Base-by-base conservation (phyloP, 2,113 vertebrate species). In the Caranx melampygus region DNA sequence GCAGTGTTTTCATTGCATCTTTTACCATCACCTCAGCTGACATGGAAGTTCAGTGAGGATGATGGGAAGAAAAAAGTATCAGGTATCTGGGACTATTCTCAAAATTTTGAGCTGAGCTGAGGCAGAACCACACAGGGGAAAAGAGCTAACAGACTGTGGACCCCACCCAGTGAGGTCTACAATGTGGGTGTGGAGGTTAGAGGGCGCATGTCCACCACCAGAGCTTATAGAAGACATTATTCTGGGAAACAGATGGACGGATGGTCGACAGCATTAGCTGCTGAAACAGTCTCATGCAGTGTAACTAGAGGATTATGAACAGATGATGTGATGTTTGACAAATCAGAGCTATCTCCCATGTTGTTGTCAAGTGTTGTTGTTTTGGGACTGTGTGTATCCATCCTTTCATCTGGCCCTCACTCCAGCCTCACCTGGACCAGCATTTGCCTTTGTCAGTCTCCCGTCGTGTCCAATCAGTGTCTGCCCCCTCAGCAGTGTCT, bases 401-500 rank as follows among this genome's bases (percentile, higher is more conserved):
- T 57, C 49, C 35, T 35, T 13, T 33, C 26, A 26, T 26, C 26
- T 26, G 26, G 1, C 26, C 26, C 26, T 26, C 6, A 13, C 44
- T 12, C 49, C 18, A 34, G 6, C 0, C 89, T 83, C 79, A 95
- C 95, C 93, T 90, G 64, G 61, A 14, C 21, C 70, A 21, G 69
- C 9, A 15, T 55, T 64, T 6, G 72, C 33, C 79, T 74, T 92
- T 0, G 79, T 92, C 45, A 95, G 84, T n/a, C 85, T 94, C 18
- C 95, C 94, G 60, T 95, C 93, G 1, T 83, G 77, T 45, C 95
- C 93, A 20, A 95, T 95, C 26, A 90, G 71, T 0, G 92, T 95
- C 77, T 95, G 95, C 76, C 95, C 95, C 75, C 79, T 86, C 12
- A 95, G 85, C 0, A 95, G 91, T 0, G 79, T 59, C 33, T 90